Evolutionary conservation across 2,113 vertebrate genomes (phyloP), one percentile per base, ranked within the genome.

Genomic region (Capreolus pygargus): DNA sequence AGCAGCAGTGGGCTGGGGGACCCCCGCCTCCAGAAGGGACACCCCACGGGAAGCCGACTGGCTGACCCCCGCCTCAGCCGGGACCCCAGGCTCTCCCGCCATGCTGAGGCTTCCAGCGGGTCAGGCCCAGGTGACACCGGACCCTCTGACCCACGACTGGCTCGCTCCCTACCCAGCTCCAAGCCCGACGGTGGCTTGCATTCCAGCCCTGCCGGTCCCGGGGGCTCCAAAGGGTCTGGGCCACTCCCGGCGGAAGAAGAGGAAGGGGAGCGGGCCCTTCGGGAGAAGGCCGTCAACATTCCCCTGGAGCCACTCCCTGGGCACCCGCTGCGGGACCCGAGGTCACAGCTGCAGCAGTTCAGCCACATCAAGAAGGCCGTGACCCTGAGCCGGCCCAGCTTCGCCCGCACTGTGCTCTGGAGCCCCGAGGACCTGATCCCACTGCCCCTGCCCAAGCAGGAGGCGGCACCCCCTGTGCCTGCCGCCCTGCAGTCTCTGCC

Each of bases 301-400:
- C 99, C 99, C 2, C 92, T 99, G 47, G 99, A 99, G 0, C 98
- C 99, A 0, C 98, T 99, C 9, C 99, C 99, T 0, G 99, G 99
- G 0, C 99, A 99, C 94, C 97, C 99, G 0, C 98, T 99, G 23
- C 98, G 99, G 76, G 99, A 99, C 92, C 99, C 99, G 0, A 99
- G 99, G 0, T 98, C 98, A 0, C 99, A 99, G 97, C 99, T 99
- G 55, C 99, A 99, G 96, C 99, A 99, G 97, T 99, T 99, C 98
- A 99, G 99, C 97, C 99, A 99, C 98, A 99, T 99, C 95, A 99
- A 99, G 98, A 99, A 99, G 95, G 99, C 99, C 3, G 97, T 99
- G 0, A 47, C 99, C 19, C 99, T 99, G 21, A 98, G 98, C 96
- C 99, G 99, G 96, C 99, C 99, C 0, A 98, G 97, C 61, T 99